phyloP scores from a whole-genome alignment of 2,113 vertebrate species.

The Gila orcuttii region DNA sequence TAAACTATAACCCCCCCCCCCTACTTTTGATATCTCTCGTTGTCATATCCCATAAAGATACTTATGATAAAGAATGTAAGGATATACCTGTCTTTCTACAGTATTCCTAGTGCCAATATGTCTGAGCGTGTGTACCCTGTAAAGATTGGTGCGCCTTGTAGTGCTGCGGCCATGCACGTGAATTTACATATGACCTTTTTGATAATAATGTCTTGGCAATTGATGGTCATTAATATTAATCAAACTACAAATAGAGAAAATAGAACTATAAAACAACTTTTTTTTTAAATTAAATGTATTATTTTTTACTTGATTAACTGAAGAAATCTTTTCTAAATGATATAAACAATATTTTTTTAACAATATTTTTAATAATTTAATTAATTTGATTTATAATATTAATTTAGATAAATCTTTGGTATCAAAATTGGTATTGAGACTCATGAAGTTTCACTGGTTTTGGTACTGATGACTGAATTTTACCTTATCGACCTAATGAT shows the following conservation, averaged over 20 bases:
- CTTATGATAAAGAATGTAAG: neutral
- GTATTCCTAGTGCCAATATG: neutral
- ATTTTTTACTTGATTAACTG: neutral
- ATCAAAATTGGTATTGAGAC: neutral
- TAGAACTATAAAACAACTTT: neutral
- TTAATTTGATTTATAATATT: neutral
- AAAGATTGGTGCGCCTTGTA: neutral
- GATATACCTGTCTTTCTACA: neutral
- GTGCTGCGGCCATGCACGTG: neutral
- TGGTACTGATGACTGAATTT: neutral
- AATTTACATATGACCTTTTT: neutral
- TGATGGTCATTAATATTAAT: neutral
- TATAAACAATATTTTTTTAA: too few species aligned
- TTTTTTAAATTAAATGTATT: neutral
- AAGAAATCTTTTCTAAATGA: neutral
- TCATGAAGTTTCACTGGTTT: neutral
- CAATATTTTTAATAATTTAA: too few species aligned
- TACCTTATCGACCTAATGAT: neutral
- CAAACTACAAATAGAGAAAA: neutral
- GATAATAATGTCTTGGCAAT: neutral
- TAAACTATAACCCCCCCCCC: constrained; percentile 23
- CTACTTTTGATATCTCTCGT: neutral
- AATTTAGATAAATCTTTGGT: neutral
- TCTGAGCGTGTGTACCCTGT: neutral
- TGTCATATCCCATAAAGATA: neutral